A percentile compares a stretch with the other conserved stretches of the same genome.
Evolutionary conservation across 2,797 vertebrate species (phyloP).

Genomic region (Benthosema pterotum): DNA sequence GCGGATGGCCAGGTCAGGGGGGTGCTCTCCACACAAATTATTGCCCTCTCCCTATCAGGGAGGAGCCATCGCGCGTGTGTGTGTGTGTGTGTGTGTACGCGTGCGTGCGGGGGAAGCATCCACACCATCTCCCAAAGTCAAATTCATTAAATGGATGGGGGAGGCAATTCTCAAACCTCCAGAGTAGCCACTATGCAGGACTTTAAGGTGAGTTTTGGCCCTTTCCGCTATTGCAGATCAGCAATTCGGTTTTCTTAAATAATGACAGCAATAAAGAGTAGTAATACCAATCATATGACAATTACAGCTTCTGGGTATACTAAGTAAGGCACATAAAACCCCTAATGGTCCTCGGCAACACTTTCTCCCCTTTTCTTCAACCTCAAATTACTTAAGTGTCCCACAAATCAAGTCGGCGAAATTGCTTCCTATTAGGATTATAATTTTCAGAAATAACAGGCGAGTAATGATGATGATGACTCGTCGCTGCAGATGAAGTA

Average conservation of each 20-base stretch:
- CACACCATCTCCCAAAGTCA: conserved; percentile 73
- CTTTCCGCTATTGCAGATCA: conserved; percentile 23
- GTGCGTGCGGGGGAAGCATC: conserved; percentile 1
- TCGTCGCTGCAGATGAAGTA: conserved; percentile 35
- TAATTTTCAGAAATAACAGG: conserved; percentile 56
- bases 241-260: conserved; percentile 59
- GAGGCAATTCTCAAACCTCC: conserved; percentile 29
- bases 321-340: conserved; percentile 64
- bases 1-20: conserved; percentile 76
- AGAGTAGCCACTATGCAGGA: conserved; percentile 32
- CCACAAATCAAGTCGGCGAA: conserved; percentile 65
- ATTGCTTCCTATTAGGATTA: conserved; percentile 56
- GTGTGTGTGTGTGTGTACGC: background rate
- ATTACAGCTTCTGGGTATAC: conserved; percentile 70
- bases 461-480: conserved; percentile 52
- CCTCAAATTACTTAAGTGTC: conserved; percentile 54
- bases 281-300: conserved; percentile 74
- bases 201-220: conserved; percentile 55
- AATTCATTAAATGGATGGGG: conserved; percentile 75
- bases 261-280: conserved; percentile 65
- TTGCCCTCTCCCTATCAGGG: conserved; percentile 50
- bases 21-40: conserved; percentile 71
- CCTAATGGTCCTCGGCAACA: conserved; percentile 58
- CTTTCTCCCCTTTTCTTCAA: conserved; percentile 41
- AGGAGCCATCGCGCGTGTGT: conserved; percentile 29